Evolutionary conservation across 2,113 vertebrate species (phyloP).

Genomic region (Gyps fulvus): DNA sequence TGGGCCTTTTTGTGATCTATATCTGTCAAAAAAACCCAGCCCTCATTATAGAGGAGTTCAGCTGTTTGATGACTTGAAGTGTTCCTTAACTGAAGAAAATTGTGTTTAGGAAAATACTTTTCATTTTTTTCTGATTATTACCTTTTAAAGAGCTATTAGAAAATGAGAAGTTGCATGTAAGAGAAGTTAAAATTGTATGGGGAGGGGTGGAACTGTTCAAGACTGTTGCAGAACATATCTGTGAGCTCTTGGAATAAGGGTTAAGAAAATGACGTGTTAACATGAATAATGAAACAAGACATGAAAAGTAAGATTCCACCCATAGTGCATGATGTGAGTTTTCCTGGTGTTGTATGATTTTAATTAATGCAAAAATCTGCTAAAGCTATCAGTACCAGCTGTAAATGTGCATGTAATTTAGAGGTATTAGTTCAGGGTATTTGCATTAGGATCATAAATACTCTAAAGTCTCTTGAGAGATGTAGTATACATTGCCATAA

Average conservation of each 20-base stretch:
- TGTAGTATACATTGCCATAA: not conserved
- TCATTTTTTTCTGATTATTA: not conserved
- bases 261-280: not conserved
- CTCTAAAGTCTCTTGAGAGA: not conserved
- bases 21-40: not conserved
- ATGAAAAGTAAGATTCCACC: not conserved
- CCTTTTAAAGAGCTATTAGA: not conserved
- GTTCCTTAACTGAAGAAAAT: not conserved
- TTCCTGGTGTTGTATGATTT: not conserved
- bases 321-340: fast-evolving
- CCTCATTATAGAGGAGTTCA: not conserved
- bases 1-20: not conserved
- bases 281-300: not conserved
- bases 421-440: not conserved
- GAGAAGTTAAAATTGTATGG: not conserved
- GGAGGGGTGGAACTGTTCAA: not conserved
- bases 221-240: not conserved
- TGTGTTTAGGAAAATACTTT: not conserved
- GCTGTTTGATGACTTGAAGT: not conserved
- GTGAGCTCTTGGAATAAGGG: not conserved
- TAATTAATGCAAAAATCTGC: not conserved
- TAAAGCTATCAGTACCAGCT: not conserved
- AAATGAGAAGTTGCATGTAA: not conserved
- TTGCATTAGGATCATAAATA: not conserved
- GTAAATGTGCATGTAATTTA: not conserved